Conservation (phyloP, 2,797 vertebrate species). For the Leptodactylus fallax region DNA sequence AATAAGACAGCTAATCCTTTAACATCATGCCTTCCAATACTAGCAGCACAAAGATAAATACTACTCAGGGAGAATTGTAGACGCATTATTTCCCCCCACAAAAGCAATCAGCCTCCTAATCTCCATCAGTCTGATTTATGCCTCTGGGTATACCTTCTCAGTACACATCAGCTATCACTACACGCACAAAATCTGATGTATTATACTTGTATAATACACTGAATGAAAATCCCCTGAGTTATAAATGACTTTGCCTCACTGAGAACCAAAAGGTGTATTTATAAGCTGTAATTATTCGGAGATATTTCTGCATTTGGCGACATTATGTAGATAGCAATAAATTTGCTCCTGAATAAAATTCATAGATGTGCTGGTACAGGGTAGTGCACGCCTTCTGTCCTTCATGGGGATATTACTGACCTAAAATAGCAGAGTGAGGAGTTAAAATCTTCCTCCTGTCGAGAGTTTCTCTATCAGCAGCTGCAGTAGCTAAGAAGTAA, state of each 20-base stretch:
- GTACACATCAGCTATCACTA: conserved; percentile 61
- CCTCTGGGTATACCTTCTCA: conserved; percentile 61
- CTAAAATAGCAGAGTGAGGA: conserved; percentile 43
- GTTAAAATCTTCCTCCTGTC: conserved; percentile 49
- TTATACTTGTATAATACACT: conserved; percentile 63
- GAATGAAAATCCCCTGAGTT: conserved; percentile 57
- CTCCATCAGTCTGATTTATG: conserved; percentile 61
- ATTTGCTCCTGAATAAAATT: background rate
- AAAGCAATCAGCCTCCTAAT: conserved; percentile 62
- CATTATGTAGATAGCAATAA: conserved; percentile 4
- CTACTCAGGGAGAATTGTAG: conserved; percentile 63
- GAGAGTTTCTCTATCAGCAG: conserved; percentile 56
- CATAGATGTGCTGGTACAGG: background rate
- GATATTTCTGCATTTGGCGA: conserved; percentile 41
- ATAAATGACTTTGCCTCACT: conserved; percentile 49
- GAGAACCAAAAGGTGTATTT: conserved; percentile 49
- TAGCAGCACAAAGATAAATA: conserved; percentile 62
- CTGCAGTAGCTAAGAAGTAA: conserved; percentile 58
- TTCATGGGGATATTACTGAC: conserved; percentile 37
- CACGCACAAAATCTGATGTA: conserved; percentile 59
- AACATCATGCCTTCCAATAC: conserved; percentile 62
- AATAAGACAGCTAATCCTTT: conserved; percentile 64
- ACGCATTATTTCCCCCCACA: conserved; percentile 59
- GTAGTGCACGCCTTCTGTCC: background rate
- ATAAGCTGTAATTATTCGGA: conserved; percentile 44